These are phyloP conservation scores for Dermochelys coriacea DNA, from an alignment of 2,797 vertebrate species.

Conservation along the genomic window DNA sequence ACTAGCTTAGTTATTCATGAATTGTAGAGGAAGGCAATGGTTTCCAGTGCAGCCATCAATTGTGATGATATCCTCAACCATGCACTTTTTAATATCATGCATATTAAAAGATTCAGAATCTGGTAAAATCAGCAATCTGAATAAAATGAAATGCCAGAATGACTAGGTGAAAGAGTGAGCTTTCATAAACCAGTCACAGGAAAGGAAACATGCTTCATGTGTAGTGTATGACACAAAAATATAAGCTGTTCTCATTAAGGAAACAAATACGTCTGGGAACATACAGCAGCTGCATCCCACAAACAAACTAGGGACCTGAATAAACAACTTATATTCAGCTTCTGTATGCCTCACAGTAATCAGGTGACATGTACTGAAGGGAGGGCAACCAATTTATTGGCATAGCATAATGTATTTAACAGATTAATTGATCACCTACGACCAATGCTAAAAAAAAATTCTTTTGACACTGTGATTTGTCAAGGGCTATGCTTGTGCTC, in stretches of 20 bases:
- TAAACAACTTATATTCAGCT: neutral
- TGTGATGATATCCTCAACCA: neutral
- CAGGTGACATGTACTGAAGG: neutral
- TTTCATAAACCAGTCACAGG: neutral
- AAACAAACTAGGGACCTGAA: neutral
- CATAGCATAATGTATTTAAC: neutral
- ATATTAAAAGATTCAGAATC: conserved; percentile 34
- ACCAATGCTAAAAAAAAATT: neutral
- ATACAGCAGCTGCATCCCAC: neutral
- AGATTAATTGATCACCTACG: neutral
- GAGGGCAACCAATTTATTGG: neutral
- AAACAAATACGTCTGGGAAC: conserved; percentile 6
- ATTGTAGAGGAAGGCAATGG: conserved; percentile 31
- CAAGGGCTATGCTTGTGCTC: neutral
- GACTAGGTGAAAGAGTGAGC: neutral
- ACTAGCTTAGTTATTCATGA: conserved; percentile 61
- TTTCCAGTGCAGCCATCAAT: conserved; percentile 12
- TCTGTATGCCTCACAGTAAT: neutral
- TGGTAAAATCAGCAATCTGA: neutral
- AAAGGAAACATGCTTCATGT: neutral
- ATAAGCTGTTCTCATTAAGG: neutral
- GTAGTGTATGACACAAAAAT: neutral
- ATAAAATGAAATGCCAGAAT: neutral
- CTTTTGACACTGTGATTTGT: neutral
- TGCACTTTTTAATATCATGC: neutral